Evolutionary conservation across 2,113 vertebrate species (phyloP), one percentile per base, ranked within the genome.

Genomic region (Ovis canadensis): DNA sequence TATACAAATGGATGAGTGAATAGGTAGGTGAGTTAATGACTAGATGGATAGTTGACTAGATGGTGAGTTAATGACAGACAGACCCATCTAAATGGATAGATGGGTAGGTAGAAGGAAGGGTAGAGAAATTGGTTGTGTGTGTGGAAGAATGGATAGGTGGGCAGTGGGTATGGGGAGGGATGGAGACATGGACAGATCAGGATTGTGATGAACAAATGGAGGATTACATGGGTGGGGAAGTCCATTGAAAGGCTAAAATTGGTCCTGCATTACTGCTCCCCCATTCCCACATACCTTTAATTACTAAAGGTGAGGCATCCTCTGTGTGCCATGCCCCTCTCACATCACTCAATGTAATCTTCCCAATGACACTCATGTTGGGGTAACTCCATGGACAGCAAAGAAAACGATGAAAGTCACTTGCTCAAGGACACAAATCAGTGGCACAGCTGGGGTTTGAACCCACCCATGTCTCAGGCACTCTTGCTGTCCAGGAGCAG

Each of bases 391-490:
- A 77, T 82, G 74, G 59, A 85, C 71, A 83, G 7, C 48, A 48
- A 85, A 88, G 43, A 19, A 96, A 95, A 95, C 54, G 55, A 57
- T 84, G 12, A 71, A 95, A 96, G 77, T 91, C 77, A 94, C 77
- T 94, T 96, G 55, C 59, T 92, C 81, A 95, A 96, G 81, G 84
- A 85, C 60, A 67, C 19, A 86, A 91, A 78, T 93, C 54, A 45
- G 50, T 90, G 96, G 95, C 84, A 97, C 77, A 97, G 59, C 48
- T 78, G 90, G 87, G 29, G 40, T 97, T 55, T 29, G 67, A 88
- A 91, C 90, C 86, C 92, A 81, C 12, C 43, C 17, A 78, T 23
- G 21, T 90, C 40, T 17, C 54, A 88, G 59, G 9, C n/a, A 57
- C 21, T 88, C 86, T 43, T 54, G 50, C 14, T 13, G 43, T 12